Conservation (phyloP, 92 coral and sea anemone species). For the Meandrina meandrites region DNA sequence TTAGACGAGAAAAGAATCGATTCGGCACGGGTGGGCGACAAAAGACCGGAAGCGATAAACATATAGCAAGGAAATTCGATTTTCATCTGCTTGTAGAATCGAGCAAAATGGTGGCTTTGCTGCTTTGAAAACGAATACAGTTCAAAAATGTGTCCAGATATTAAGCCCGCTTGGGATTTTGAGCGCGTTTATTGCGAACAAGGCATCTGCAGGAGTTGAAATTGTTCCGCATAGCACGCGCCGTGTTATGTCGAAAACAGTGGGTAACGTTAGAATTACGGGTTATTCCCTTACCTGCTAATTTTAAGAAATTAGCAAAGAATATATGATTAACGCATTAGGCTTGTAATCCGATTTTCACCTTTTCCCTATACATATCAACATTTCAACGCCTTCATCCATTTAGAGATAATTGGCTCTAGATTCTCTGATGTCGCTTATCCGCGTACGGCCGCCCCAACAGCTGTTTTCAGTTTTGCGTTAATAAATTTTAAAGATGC, state of each 20-base stretch:
- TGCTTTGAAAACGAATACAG: background rate
- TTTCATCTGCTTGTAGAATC: background rate
- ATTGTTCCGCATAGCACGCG: background rate
- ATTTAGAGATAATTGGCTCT: constrained; percentile 19
- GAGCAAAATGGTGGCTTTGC: background rate
- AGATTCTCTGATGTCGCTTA: background rate
- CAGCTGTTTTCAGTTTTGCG: background rate
- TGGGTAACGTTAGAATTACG: constrained; percentile 2
- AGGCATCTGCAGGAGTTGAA: background rate
- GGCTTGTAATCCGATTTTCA: constrained; percentile 32
- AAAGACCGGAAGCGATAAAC: constrained; percentile 11
- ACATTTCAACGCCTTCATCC: constrained; percentile 27
- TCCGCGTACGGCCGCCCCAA: background rate
- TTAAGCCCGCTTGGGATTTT: background rate
- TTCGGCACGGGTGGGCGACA: constrained; percentile 13
- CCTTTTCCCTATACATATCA: constrained; percentile 1
- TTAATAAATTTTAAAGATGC: constrained; percentile 21
- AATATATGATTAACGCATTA: constrained; percentile 6
- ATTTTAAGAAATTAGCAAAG: constrained; percentile 9
- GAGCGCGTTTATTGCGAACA: background rate
- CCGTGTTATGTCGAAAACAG: background rate
- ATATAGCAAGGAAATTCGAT: background rate
- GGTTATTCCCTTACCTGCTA: background rate
- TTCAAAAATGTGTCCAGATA: background rate
- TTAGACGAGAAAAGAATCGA: constrained; percentile 19